Base-by-base conservation (phyloP, 2,113 vertebrate genomes). In the Pao palembangensis region DNA sequence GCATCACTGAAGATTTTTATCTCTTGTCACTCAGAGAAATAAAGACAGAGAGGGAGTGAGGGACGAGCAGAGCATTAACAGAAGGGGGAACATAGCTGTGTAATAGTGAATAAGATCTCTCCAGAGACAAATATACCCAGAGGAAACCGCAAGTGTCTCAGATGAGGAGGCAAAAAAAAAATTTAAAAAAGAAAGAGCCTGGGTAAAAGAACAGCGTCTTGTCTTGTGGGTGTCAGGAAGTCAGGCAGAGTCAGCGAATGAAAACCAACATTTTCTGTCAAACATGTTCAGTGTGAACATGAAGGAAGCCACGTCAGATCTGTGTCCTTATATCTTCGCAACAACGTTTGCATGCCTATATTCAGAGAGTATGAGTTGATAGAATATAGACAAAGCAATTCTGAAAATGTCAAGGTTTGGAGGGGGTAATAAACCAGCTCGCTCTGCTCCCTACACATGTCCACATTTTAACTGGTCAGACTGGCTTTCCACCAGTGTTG, bases 1-100 rank as follows among this genome's bases (percentile, higher is more conserved):
- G 61, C 62, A 51, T 41, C 55, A 23, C 8, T 34, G 57, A 77
- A 46, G 70, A 73, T 70, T 69, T 78, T 67, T 65, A 69, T 80
- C 61, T 54, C 6, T 14, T 41, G 69, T 76, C 72, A 56, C 64
- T 57, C 1, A 44, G 54, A 78, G 77, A 69, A 50, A 68, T 62
- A 61, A 19, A 72, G 43, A 18, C 19, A 42, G 51, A 55, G 56
- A 64, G 47, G 61, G 10, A 55, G 53, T 0, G 15, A 50, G 44
- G 46, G 59, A 60, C 21, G 28, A 14, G 53, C 31, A 16, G 14
- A 59, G 65, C 21, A 49, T 31, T 25, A 56, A 72, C 49, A 55
- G 28, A 31, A 13, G n/a, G 2, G 47, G 4, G 13, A 42, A 28
- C 11, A 44, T 16, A 10, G 58, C 55, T 38, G 34, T 38, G 64